Evolutionary conservation across 1,140 invertebrate species (phyloP).

Genomic region (Ostrea denselamellosa): DNA sequence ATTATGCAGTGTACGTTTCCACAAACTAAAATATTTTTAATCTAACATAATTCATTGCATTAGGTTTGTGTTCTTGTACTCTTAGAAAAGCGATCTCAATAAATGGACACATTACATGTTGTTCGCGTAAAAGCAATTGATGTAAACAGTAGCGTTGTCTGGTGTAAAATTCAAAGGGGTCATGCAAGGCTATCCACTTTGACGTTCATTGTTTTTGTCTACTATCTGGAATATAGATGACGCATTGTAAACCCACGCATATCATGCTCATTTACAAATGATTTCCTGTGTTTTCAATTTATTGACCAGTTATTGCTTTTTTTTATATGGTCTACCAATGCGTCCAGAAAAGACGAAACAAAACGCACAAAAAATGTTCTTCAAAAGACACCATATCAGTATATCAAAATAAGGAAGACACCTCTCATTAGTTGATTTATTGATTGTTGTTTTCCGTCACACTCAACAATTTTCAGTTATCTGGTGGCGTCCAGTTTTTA

Average conservation of each 20-base stretch:
- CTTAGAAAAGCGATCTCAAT: too few species aligned
- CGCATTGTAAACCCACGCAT: neutral
- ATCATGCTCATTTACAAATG: neutral
- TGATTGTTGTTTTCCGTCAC: too few species aligned
- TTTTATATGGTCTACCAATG: neutral
- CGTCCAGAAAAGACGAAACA: neutral
- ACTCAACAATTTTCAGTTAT: too few species aligned
- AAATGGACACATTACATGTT: too few species aligned
- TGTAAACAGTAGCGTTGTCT: neutral
- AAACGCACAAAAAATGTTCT: neutral
- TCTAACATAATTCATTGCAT: too few species aligned
- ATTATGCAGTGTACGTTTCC: too few species aligned
- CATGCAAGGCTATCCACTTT: neutral
- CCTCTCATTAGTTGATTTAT: too few species aligned
- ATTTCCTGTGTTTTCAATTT: neutral
- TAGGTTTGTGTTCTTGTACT: too few species aligned
- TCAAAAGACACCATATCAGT: too few species aligned
- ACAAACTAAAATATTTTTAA: too few species aligned
- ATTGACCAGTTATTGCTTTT: neutral
- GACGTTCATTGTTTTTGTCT: constrained; percentile 14
- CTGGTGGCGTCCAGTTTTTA: too few species aligned
- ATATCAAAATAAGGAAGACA: too few species aligned
- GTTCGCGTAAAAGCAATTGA: neutral
- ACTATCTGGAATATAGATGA: neutral
- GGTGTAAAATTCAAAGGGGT: neutral